Evolutionary conservation across 2,113 vertebrate species (phyloP), one percentile per base, ranked within the genome.

Genomic region (Megaptera novaeangliae): DNA sequence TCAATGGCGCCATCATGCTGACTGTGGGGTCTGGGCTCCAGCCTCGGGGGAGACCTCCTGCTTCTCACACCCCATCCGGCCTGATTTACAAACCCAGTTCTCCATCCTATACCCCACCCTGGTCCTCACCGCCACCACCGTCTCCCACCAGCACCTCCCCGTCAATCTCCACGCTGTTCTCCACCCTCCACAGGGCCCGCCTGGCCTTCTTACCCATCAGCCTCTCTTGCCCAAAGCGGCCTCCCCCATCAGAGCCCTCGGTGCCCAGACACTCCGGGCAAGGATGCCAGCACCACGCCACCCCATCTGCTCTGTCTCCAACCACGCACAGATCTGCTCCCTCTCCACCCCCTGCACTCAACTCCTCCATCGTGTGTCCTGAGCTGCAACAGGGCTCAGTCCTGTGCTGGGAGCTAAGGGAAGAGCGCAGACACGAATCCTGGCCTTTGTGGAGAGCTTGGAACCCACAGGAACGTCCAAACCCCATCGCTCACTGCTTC

Each of bases 1-100:
- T 1, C 20, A 6, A 1, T 0, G 31, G 34, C 31, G 34, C 31
- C 3, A 1, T 8, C 0, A 0, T 8, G 46, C 46, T 6, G 11
- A 10, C 13, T 0, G 0, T 1, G 69, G 81, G 9, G 4, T 13
- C 78, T 31, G 75, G 75, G 27, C 44, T 23, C 41, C 39, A 49
- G 72, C 52, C 85, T n/a, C 0, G 0, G 61, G 15, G 11, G 55
- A 46, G 5, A 52, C n/a, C 11, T 39, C 17, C 63, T 23, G 64
- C 29, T 21, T 31, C 34, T 34, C n/a, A 55, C 25, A 12, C 15
- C 75, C n/a, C 0, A 0, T 12, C 13, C 36, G 46, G 59, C 57
- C 7, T 17, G 59, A 41, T 6, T 27, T 20, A 63, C 9, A 49
- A 25, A 39, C 13, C 57, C 31, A 9, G 23, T 44, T 68, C 49